These are phyloP conservation scores for Leptopilina clavipes DNA, from an alignment of 1,140 invertebrate species.

Conservation along the genomic window DNA sequence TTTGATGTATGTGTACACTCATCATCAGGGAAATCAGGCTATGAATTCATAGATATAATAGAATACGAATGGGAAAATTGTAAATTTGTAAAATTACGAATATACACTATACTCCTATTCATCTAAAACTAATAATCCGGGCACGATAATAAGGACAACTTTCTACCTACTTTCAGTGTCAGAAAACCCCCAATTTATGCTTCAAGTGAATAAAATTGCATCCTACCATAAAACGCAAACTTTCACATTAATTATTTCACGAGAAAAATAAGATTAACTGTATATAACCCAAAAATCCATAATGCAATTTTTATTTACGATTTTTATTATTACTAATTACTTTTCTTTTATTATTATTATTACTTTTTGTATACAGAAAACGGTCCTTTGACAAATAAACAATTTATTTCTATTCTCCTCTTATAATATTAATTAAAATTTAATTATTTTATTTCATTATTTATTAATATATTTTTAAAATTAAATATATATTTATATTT, in stretches of 20 bases:
- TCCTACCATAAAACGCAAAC: not conserved
- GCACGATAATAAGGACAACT: not conserved
- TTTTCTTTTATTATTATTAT: no score
- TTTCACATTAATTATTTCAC: constrained; percentile 2
- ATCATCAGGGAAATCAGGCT: constrained; percentile 20
- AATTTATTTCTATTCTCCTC: no score
- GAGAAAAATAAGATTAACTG: not conserved
- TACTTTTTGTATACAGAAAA: no score
- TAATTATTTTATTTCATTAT: no score
- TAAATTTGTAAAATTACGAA: constrained; percentile 25
- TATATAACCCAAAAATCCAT: no score
- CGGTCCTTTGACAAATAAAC: no score
- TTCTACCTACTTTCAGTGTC: not conserved
- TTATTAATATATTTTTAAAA: no score
- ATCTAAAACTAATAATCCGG: not conserved
- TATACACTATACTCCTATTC: not conserved
- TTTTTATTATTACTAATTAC: not conserved
- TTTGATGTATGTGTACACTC: not conserved
- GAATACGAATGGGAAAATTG: not conserved
- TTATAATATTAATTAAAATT: no score
- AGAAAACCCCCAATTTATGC: not conserved
- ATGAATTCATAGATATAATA: not conserved
- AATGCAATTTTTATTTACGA: not conserved
- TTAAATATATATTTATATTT: no score
- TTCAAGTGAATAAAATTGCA: not conserved